Base-by-base conservation (phyloP, 1,140 invertebrate species). In the Drosophila nebulosa region DNA sequence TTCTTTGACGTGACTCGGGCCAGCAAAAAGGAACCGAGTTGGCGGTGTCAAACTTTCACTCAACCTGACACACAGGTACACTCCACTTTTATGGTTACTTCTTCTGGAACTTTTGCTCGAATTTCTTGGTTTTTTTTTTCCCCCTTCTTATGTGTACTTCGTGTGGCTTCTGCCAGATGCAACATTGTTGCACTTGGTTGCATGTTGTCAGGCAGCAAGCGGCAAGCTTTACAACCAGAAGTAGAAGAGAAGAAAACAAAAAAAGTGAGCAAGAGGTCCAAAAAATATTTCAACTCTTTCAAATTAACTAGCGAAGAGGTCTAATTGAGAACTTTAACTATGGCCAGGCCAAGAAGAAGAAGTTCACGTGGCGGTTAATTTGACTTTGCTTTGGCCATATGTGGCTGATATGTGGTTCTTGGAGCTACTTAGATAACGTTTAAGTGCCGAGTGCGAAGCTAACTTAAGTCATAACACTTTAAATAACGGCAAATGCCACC, bases 391-490 rank as follows among this genome's bases (percentile, higher is more conserved):
- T 32, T 51, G 30, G 35, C 60, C 66, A 74, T 79, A 74, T 79
- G 77, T 39, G 30, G 30, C 68, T 39, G 57, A 73, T 74, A 79
- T 79, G 57, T 61, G 76, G 56, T 56, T 27, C 42, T 60, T 27
- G 42, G 14, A 81, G 83, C 83, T 88, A 88, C 78, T 85, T 88
- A 75, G 81, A 85, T 85, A 85, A 72, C 81, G 78, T 75, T 86
- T 88, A 86, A 88, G 65, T 65, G 57, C 61, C 74, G 21, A 85
- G 74, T n/a, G n/a, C 70, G 77, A 61, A 63, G 52, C 60, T 61
- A 85, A 85, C 81, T 85, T 80, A 74, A 74, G 78, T 68, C 78
- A 74, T 85, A 81, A 86, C 74, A 78, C 64, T 86, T 86, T 86
- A 78, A 86, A 71, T 71, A 86, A 86, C 78, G 69, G 24, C 57